Conservation (phyloP, 2,888 invertebrate species). For the Osmoderma eremita region DNA sequence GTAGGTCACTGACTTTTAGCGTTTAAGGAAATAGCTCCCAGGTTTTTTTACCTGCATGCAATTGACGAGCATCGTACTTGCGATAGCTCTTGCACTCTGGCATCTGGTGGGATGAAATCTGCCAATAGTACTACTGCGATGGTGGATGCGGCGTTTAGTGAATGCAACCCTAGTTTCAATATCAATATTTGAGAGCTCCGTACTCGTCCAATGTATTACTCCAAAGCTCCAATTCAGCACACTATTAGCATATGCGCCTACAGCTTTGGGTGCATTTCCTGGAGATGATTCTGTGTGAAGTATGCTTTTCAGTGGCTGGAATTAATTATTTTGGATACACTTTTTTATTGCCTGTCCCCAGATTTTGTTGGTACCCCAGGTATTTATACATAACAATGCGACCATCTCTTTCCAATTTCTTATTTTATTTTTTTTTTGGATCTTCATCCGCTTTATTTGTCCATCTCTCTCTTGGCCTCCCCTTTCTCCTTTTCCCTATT, state of each 20-base stretch:
- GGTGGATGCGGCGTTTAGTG: neutral
- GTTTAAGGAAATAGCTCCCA: neutral
- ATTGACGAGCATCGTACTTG: neutral
- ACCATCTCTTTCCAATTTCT: too few species aligned
- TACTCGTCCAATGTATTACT: neutral
- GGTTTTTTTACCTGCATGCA: neutral
- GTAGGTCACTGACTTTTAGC: neutral
- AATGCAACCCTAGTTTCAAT: neutral
- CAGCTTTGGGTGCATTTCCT: neutral
- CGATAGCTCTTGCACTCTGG: neutral
- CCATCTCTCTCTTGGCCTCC: too few species aligned
- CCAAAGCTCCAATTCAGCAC: neutral
- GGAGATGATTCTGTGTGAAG: neutral
- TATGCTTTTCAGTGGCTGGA: neutral
- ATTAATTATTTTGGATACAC: too few species aligned
- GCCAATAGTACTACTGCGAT: too few species aligned
- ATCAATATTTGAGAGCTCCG: neutral
- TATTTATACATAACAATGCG: too few species aligned
- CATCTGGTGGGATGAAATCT: neutral
- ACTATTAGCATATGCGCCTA: neutral
- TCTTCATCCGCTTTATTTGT: too few species aligned
- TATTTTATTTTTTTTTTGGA: too few species aligned
- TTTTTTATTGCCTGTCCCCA: too few species aligned
- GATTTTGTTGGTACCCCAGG: too few species aligned
- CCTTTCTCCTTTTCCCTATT: too few species aligned